phyloP scores from a whole-genome alignment of 2,113 vertebrate species.

The Erythrocercus mccallii region DNA sequence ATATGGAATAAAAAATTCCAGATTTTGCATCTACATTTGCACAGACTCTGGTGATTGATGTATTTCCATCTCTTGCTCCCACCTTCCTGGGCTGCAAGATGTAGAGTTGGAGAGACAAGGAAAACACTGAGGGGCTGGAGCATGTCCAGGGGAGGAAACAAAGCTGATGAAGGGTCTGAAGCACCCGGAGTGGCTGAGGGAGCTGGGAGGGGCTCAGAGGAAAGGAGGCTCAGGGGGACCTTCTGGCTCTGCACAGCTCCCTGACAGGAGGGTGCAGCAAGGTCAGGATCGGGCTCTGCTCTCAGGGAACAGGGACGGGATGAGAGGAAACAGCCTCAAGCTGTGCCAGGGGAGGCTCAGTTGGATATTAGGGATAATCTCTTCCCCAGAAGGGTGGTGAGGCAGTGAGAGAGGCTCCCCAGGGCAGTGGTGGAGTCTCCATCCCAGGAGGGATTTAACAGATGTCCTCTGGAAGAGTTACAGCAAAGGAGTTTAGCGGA shows the following conservation, averaged over 20 bases:
- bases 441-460: not conserved
- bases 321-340: fast-evolving
- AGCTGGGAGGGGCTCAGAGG: not conserved
- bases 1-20: not conserved
- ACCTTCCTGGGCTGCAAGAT: not conserved
- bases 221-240: not conserved
- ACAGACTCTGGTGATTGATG: not conserved
- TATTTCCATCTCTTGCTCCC: not conserved
- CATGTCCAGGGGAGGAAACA: fast-evolving
- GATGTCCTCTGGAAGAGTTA: not conserved
- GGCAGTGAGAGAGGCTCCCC: not conserved
- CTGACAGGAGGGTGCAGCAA: not conserved
- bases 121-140: not conserved
- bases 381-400: not conserved
- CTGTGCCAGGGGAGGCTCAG: not conserved
- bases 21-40: not conserved
- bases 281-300: fast-evolving
- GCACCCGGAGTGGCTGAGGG: not conserved
- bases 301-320: not conserved
- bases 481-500: not conserved
- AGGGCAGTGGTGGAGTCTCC: not conserved
- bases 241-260: not conserved
- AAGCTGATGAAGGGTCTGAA: not conserved
- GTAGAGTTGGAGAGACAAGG: not conserved
- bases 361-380: not conserved